A percentile compares a stretch with the other conserved stretches of the same genome.
Conservation (phyloP, 2,888 invertebrate genomes). For the Phaonia tiefii region DNA sequence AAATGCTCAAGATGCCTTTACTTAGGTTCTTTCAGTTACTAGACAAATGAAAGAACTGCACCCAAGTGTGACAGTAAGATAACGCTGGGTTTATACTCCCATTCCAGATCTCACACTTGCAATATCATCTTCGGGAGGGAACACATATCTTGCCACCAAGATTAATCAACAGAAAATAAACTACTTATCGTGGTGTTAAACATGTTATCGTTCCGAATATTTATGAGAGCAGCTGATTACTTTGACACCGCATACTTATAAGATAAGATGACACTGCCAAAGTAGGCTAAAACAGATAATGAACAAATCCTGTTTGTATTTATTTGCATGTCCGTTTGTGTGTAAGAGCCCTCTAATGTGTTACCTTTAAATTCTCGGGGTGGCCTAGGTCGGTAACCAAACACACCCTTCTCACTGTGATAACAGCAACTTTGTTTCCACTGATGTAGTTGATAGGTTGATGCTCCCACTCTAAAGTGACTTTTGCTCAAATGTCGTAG, state of each 20-base stretch:
- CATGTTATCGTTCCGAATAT: constrained; percentile 57
- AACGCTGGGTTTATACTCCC: no score
- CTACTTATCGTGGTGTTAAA: constrained; percentile 30
- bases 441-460: constrained; percentile 50
- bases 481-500: constrained; percentile 60
- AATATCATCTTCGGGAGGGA: neutral
- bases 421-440: constrained; percentile 70
- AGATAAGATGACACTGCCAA: neutral
- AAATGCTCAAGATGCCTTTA: neutral
- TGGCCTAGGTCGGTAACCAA: constrained; percentile 76
- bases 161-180: neutral
- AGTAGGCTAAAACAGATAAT: neutral
- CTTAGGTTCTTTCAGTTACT: no score
- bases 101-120: no score
- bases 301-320: no score
- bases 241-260: constrained; percentile 24
- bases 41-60: no score
- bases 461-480: constrained; percentile 14
- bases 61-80: no score
- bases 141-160: neutral
- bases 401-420: constrained; percentile 78
- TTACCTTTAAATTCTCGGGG: constrained; percentile 76
- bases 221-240: constrained; percentile 52
- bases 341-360: neutral
- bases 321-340: neutral